phyloP scores from a whole-genome alignment of 2,888 invertebrate species.

The Pseudococcus viburni region DNA sequence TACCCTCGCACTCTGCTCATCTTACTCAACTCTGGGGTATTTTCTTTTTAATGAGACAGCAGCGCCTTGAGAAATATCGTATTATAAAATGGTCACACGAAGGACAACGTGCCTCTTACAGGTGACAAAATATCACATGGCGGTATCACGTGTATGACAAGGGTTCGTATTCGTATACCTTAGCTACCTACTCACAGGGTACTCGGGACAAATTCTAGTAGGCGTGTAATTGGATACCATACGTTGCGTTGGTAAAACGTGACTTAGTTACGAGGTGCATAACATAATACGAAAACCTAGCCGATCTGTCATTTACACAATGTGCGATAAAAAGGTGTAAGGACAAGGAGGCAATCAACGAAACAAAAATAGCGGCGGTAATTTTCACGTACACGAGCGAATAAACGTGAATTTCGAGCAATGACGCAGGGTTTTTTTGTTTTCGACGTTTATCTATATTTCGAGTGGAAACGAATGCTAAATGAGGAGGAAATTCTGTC shows the following conservation, averaged over 20 bases:
- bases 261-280: constrained; percentile 12
- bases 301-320: constrained; percentile 14
- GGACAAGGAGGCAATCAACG: neutral
- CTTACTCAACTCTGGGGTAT: neutral
- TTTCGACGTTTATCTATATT: neutral
- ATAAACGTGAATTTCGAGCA: neutral
- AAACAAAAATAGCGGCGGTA: constrained; percentile 5
- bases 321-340: neutral
- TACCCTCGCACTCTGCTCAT: neutral
- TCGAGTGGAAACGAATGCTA: constrained; percentile 18
- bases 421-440: neutral
- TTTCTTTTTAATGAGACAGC: neutral
- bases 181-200: neutral
- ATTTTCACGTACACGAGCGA: neutral
- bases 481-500: constrained; percentile 10
- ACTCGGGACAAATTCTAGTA: neutral
- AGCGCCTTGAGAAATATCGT: neutral
- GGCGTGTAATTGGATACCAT: constrained; percentile 14
- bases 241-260: neutral
- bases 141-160: constrained; percentile 9
- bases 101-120: neutral
- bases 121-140: neutral
- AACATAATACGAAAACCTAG: neutral
- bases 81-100: neutral
- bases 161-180: neutral